Conservation (phyloP, 2,113 vertebrate species). For the Festucalex cinctus region DNA sequence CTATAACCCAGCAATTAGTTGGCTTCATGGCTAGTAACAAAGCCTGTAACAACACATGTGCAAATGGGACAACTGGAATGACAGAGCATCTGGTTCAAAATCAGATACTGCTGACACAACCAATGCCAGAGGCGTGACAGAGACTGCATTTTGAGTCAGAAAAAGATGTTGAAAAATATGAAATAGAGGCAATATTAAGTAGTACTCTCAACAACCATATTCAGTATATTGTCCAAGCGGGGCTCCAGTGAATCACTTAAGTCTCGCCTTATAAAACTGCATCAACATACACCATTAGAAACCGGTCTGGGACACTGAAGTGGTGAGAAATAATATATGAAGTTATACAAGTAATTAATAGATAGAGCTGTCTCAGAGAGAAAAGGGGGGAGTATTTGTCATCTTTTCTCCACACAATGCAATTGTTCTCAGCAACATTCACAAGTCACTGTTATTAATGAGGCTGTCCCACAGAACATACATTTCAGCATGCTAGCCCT, state of each 20-base stretch:
- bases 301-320: constrained; percentile 42
- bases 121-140: not conserved
- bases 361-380: constrained; percentile 57
- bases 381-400: constrained; percentile 68
- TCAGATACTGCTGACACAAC: constrained; percentile 3
- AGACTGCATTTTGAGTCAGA: not conserved
- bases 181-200: not conserved
- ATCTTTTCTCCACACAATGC: constrained; percentile 72
- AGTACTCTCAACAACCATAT: not conserved
- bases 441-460: constrained; percentile 73
- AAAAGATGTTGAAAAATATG: not conserved
- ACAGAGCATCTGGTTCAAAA: not conserved
- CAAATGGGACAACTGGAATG: not conserved
- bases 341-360: constrained; percentile 75
- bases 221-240: not conserved
- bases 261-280: constrained; percentile 15
- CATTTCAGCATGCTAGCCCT: constrained; percentile 28
- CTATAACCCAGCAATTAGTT: not conserved
- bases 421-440: constrained; percentile 70
- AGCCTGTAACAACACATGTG: not conserved
- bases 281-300: constrained; percentile 55
- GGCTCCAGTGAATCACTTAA: not conserved
- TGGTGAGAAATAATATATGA: constrained; percentile 67
- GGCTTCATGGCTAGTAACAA: not conserved
- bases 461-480: constrained; percentile 48